A percentile compares a stretch with the other conserved stretches of the same genome.
Evolutionary conservation across 2,797 vertebrate species (phyloP).

Genomic region (Calcarius lapponicus): DNA sequence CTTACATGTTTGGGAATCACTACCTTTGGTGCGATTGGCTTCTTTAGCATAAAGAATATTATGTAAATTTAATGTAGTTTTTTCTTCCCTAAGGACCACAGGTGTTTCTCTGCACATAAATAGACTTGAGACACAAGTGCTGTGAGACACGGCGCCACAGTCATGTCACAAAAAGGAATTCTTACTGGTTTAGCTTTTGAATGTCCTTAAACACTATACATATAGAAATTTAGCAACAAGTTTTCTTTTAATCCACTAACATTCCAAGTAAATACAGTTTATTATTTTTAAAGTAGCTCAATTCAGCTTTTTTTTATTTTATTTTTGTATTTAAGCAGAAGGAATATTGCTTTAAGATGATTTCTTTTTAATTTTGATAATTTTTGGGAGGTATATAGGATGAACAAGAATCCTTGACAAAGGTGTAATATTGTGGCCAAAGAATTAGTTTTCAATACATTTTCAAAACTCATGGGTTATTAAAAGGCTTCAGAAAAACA

Average conservation of each 20-base stretch:
- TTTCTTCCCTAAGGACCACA: background rate
- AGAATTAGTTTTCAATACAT: background rate
- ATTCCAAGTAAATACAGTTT: background rate
- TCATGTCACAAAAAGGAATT: background rate
- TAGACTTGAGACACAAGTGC: background rate
- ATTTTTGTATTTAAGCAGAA: background rate
- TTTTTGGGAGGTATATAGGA: background rate
- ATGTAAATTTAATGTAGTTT: accelerated
- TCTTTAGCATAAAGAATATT: background rate
- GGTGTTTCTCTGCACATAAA: background rate
- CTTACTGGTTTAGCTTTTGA: background rate
- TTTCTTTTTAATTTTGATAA: background rate
- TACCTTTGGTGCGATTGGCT: background rate
- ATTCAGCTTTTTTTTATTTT: background rate
- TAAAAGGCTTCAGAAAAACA: background rate
- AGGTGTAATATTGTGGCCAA: background rate
- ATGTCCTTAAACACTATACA: background rate
- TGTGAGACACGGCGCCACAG: background rate
- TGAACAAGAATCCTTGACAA: background rate
- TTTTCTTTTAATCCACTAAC: background rate
- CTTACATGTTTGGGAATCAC: background rate
- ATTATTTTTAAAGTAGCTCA: background rate
- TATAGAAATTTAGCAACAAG: accelerated
- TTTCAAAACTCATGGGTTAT: background rate
- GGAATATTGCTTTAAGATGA: background rate